Percentiles rank a stretch among this genome's conserved stretches.
phyloP scores from a whole-genome alignment of 1,140 invertebrate species.

The Hormaphis cornu region DNA sequence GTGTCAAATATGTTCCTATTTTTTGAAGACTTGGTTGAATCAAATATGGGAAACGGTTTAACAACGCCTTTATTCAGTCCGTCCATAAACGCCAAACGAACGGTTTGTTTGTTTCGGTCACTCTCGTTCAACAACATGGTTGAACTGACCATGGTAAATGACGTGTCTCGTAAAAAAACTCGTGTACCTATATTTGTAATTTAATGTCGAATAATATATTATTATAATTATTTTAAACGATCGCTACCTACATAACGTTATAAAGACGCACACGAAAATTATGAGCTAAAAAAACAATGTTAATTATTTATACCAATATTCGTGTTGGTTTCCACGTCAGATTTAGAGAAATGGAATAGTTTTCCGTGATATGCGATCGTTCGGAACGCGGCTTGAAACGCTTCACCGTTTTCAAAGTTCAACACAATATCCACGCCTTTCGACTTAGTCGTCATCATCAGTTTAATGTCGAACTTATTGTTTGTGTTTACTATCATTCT shows the following conservation, averaged over 20 bases:
- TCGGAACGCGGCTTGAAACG: not conserved
- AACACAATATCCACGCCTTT: not conserved
- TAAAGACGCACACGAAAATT: too few relatives aligned
- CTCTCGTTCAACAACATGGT: not conserved
- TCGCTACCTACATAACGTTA: too few relatives aligned
- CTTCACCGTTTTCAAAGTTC: not conserved
- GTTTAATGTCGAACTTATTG: not conserved
- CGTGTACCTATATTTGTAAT: not conserved
- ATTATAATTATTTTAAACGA: too few relatives aligned
- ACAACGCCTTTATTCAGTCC: not conserved
- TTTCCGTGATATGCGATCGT: not conserved
- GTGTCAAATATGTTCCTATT: not conserved
- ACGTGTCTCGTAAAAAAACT: not conserved
- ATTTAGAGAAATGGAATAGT: not conserved
- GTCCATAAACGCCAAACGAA: not conserved
- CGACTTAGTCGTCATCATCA: not conserved
- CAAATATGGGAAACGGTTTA: not conserved
- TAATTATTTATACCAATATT: not conserved
- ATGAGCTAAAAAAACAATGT: too few relatives aligned
- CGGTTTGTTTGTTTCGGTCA: not conserved
- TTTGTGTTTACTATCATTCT: slow-evolving; percentile 3
- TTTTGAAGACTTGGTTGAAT: not conserved
- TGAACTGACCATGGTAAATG: not conserved
- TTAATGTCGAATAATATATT: too few relatives aligned
- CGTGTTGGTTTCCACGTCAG: not conserved